A percentile compares a stretch with the other conserved stretches of the same genome.
Evolutionary conservation across 2,888 invertebrate species (phyloP).

Genomic region (Seladonia tumulorum): DNA sequence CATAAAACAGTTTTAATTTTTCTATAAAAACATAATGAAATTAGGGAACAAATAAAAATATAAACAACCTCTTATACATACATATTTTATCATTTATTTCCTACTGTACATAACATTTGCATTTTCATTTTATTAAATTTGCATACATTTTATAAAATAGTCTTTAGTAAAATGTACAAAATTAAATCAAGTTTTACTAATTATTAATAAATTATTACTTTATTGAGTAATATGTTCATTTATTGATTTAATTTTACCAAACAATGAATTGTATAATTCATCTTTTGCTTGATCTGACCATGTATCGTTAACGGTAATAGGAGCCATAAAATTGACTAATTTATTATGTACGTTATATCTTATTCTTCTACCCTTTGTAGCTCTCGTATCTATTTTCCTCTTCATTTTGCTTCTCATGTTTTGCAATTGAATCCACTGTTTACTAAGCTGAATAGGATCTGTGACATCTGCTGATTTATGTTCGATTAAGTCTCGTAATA

Average conservation of each 20-base stretch:
- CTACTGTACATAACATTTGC: constrained; percentile 2
- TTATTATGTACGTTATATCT: constrained; percentile 94
- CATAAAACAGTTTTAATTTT: not conserved
- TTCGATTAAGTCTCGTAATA: constrained; percentile 96
- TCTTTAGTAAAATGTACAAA: constrained; percentile 23
- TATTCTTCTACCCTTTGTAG: constrained; percentile 97
- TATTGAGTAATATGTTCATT: constrained; percentile 25
- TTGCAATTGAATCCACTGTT: constrained; percentile 96
- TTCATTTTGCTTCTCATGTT: constrained; percentile 96
- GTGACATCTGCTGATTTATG: constrained; percentile 93
- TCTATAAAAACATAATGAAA: not conserved
- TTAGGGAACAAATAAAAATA: not conserved
- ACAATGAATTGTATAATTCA: constrained; percentile 93
- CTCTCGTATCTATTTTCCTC: constrained; percentile 95
- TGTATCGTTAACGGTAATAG: constrained; percentile 87
- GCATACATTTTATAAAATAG: constrained; percentile 27
- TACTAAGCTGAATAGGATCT: constrained; percentile 93
- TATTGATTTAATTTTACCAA: constrained; percentile 86
- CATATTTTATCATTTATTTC: constrained; percentile 2
- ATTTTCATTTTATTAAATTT: constrained; percentile 24
- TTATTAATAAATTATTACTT: not conserved
- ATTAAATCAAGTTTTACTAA: constrained; percentile 14
- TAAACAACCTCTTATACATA: not conserved
- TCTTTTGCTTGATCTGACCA: constrained; percentile 93
- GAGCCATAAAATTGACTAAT: constrained; percentile 96